Conservation (phyloP, 2,797 vertebrate species). For the Gambelia wislizenii region DNA sequence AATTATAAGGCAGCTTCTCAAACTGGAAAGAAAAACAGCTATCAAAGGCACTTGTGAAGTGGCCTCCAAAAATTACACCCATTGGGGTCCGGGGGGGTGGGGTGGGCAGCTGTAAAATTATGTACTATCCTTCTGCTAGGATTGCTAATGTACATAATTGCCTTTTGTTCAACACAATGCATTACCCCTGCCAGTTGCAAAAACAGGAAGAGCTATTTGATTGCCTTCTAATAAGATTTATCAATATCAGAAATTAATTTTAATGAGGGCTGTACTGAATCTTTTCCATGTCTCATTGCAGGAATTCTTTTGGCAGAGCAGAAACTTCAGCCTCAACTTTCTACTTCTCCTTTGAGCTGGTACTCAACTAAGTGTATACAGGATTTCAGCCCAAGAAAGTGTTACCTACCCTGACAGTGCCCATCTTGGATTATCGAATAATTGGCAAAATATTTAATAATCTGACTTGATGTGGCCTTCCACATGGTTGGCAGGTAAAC, state of each 20-base stretch:
- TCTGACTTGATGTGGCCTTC: too few relatives aligned
- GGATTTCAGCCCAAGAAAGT: background rate
- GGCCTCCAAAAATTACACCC: constrained; percentile 65
- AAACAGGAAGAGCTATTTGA: constrained; percentile 29
- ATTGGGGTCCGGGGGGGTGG: background rate
- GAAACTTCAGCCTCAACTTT: background rate
- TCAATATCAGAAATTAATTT: constrained; percentile 38
- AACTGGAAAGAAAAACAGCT: constrained; percentile 51
- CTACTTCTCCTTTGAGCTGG: background rate
- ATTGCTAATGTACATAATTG: constrained; percentile 64
- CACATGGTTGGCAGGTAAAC: too few relatives aligned
- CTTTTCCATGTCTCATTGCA: background rate
- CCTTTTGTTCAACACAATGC: constrained; percentile 63
- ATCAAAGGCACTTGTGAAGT: constrained; percentile 73
- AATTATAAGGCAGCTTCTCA: constrained; percentile 75
- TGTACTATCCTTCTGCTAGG: constrained; percentile 48
- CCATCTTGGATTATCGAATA: too few relatives aligned
- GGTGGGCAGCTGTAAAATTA: constrained; percentile 9
- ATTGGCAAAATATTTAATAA: too few relatives aligned
- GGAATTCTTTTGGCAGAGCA: background rate
- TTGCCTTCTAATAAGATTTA: constrained; percentile 44
- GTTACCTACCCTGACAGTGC: too few relatives aligned
- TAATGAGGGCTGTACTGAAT: background rate
- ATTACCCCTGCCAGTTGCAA: constrained; percentile 47
- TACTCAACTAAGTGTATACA: background rate